phyloP scores from a whole-genome alignment of 2,113 vertebrate species.

The Cyprinodon brontotheroides region DNA sequence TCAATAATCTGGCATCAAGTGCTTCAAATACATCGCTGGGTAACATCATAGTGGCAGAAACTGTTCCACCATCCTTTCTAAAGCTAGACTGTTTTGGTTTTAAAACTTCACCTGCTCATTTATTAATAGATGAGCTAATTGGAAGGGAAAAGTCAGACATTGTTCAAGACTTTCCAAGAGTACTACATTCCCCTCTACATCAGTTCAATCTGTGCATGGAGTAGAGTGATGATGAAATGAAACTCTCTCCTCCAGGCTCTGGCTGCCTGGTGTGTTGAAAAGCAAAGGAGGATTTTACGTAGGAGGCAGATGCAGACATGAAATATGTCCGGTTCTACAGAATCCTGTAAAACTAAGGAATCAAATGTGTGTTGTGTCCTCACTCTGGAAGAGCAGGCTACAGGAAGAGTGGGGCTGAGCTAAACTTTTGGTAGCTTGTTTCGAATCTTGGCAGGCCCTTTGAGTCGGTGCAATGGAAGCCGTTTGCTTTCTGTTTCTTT shows the following conservation, averaged over 20 bases:
- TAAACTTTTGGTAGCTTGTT: slow-evolving; percentile 70
- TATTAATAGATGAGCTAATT: no score
- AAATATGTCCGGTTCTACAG: slow-evolving; percentile 61
- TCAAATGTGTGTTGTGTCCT: slow-evolving; percentile 51
- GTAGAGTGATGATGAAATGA: slow-evolving; percentile 60
- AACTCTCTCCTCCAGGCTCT: slow-evolving; percentile 35
- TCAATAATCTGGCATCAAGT: no score
- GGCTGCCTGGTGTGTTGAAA: slow-evolving; percentile 45
- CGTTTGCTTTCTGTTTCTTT: slow-evolving; percentile 46
- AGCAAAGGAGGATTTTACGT: slow-evolving; percentile 64
- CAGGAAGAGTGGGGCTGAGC: slow-evolving; percentile 20
- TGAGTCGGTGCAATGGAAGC: slow-evolving; percentile 62
- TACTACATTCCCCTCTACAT: slow-evolving; percentile 16
- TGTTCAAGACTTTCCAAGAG: neutral
- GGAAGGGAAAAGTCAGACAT: neutral
- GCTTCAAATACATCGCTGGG: no score
- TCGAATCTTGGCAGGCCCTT: slow-evolving; percentile 54
- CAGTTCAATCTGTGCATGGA: slow-evolving; percentile 27
- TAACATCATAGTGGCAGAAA: no score
- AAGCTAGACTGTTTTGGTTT: no score
- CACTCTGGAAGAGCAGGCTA: slow-evolving; percentile 34
- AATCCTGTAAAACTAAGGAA: slow-evolving; percentile 43
- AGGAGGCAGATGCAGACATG: slow-evolving; percentile 52
- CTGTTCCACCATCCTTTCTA: no score
- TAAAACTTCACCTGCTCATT: no score